Conservation (phyloP, 2,888 invertebrate genomes). For the Meta bourneti region DNA sequence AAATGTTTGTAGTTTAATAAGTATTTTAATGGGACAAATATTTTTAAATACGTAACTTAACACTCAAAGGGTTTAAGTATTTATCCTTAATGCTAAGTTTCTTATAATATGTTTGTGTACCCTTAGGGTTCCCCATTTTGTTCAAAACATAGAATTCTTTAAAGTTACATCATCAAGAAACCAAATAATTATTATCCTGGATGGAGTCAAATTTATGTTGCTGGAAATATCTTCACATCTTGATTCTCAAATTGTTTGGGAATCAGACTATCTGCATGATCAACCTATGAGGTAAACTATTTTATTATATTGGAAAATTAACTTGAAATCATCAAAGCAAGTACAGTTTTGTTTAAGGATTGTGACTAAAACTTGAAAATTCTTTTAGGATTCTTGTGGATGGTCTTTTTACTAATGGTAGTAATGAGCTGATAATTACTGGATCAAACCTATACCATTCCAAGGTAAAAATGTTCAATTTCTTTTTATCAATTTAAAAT, state of each 20-base stretch:
- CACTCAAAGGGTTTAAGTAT: no score
- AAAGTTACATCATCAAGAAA: slow-evolving; percentile 34
- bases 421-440: slow-evolving; percentile 47
- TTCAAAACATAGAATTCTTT: slow-evolving; percentile 46
- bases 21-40: no score
- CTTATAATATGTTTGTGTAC: not conserved
- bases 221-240: slow-evolving; percentile 32
- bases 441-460: slow-evolving; percentile 20
- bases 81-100: no score
- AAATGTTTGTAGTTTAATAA: no score
- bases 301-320: not conserved
- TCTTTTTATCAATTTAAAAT: not conserved
- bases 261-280: slow-evolving; percentile 31
- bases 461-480: slow-evolving; percentile 50
- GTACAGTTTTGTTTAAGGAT: not conserved
- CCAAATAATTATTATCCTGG: slow-evolving; percentile 47
- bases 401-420: slow-evolving; percentile 59
- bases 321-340: not conserved
- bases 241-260: slow-evolving; percentile 48
- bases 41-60: no score
- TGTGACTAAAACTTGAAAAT: not conserved
- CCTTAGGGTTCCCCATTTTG: slow-evolving; percentile 59
- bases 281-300: slow-evolving; percentile 44
- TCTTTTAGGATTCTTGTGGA: slow-evolving; percentile 54
- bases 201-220: slow-evolving; percentile 55